Base-by-base conservation (phyloP, 2,113 vertebrate species). In the Triplophysa dalaica region DNA sequence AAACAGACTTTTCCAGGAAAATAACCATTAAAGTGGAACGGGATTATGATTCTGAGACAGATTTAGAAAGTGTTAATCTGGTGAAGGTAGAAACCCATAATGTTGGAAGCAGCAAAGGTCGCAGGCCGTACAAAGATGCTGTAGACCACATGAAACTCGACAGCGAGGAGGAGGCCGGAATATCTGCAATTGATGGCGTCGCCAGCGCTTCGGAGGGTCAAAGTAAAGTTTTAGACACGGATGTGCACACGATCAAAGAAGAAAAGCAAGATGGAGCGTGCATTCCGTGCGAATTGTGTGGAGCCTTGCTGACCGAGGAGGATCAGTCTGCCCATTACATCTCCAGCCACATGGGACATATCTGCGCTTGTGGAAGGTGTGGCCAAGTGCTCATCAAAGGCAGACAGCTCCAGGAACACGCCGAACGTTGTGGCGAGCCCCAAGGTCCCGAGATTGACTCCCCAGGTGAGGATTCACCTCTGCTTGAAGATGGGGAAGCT, bases 351-450 rank as follows among this genome's bases (percentile, higher is more conserved):
- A 95, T 98, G 88, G 95, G 95, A 77, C 97, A 96, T 79, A 97
- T 99, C 83, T 99, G 98, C 13, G 98, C 98, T 0, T 99, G 98
- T 41, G 98, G 98, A 16, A 93, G 97, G 69, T 99, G 98, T 7
- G 98, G 98, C 77, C 97, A 96, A 85, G 96, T 99, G 78, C 92
- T 99, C 43, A 95, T 99, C 75, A 98, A 98, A 89, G 98, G 98
- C 24, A 94, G 95, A 61, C 97, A 97, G 87, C 91, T 99, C 21
- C 97, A 98, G 89, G 97, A 99, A 73, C 98, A 99, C 2, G 98
- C 98, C 0, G 94, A 99, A 84, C 94, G 94, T 43, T 99, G 97
- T 19, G 96, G 95, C 8, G 97, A 98, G 10, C 90, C 94, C 70
- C 96, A 95, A 83, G 94, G 95, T 48, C 88, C 90, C 4, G 97